Evolutionary conservation across 2,888 invertebrate genomes (phyloP).

Genomic region (Agriopis aurantiaria): DNA sequence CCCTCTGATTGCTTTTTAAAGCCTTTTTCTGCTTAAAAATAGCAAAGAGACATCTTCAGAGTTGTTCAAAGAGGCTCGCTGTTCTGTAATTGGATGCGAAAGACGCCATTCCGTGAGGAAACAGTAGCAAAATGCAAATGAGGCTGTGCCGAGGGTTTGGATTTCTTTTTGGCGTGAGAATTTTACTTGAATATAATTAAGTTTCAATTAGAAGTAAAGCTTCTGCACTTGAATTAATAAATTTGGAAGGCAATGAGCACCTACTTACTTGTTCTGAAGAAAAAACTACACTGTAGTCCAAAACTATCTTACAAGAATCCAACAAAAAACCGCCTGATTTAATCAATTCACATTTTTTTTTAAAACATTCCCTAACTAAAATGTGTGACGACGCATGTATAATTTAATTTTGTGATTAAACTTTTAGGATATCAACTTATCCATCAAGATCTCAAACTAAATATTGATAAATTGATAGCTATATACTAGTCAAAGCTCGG

Average conservation of each 20-base stretch:
- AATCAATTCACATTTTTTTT: no score
- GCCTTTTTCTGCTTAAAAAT: slow-evolving; percentile 73
- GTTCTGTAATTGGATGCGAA: slow-evolving; percentile 75
- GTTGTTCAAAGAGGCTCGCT: slow-evolving; percentile 67
- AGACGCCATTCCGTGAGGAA: slow-evolving; percentile 64
- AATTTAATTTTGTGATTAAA: background rate
- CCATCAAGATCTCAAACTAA: background rate
- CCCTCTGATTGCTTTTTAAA: slow-evolving; percentile 82
- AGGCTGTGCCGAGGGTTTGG: slow-evolving; percentile 48
- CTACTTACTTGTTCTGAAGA: no score
- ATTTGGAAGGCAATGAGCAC: background rate
- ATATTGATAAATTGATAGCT: background rate
- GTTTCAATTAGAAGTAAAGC: slow-evolving; percentile 16
- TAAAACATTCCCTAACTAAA: no score
- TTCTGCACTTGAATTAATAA: slow-evolving; percentile 7
- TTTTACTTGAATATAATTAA: slow-evolving; percentile 34
- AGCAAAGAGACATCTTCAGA: slow-evolving; percentile 68
- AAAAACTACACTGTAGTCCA: background rate
- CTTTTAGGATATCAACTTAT: background rate
- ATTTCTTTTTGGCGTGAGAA: slow-evolving; percentile 54
- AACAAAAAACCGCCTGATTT: no score
- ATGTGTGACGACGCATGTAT: no score
- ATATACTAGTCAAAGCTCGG: slow-evolving; percentile 2
- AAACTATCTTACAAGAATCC: no score
- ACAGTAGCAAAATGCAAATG: slow-evolving; percentile 69